Evolutionary conservation across 2,797 vertebrate genomes (phyloP), one percentile per base, ranked within the genome.

Genomic region (Spheniscus humboldti): DNA sequence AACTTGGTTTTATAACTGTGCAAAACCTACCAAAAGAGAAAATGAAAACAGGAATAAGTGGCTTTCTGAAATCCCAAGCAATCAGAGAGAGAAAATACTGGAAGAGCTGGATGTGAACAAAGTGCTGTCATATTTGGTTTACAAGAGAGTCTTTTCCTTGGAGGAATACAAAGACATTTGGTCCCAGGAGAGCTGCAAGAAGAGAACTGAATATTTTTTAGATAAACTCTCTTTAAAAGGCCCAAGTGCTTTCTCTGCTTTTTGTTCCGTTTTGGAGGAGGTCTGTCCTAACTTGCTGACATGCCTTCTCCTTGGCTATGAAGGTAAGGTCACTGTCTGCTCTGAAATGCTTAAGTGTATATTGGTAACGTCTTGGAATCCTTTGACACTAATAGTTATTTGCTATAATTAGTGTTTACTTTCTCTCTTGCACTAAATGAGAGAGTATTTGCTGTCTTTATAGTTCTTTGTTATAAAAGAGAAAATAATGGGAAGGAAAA

Each of bases 191-290:
- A 97, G 98, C 96, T 97, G 76, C 87, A 96, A 95, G 86, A 98
- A 98, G 90, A 98, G 97, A 93, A 98, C 98, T 0, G 98, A 99
- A 63, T 97, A 98, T 83, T 99, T 99, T 95, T 93, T 99, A 97
- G 98, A 99, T 96, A 98, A 98, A 95, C 98, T 99, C 81, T 98
- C 97, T 80, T 96, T 97, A 18, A 99, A 99, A 98, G 99, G 98
- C 67, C 99, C 99, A 7, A 74, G 89, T 67, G 99, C 98, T 43
- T 99, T 99, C 97, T 98, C 97, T 84, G 98, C 98, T 30, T 99
- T 99, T 98, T 99, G 98, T 97, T 98, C 98, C 13, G 96, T 99
- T 88, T 97, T 99, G 98, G 99, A 99, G 90, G 99, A 99, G 92
- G 98, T 99, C 95, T 99, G 98, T 92, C 99, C 99, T 93, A 98